These are phyloP conservation scores for Strix aluco DNA, from an alignment of 2,113 vertebrate species.

Conservation along the genomic window DNA sequence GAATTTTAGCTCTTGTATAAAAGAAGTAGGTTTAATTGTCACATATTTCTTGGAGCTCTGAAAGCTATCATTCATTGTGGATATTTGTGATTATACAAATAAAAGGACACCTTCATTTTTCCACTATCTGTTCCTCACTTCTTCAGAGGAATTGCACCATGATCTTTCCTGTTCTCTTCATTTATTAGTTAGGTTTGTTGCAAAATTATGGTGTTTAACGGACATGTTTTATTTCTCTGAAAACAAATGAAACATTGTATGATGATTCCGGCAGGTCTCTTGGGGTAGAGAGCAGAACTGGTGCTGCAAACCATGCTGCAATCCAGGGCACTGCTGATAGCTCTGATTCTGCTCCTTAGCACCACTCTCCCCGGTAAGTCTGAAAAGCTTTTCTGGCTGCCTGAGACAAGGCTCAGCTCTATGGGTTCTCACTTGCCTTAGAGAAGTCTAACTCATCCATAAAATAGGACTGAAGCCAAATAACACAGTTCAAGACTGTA, in stretches of 20 bases:
- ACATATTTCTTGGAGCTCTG: background rate
- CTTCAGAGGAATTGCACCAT: background rate
- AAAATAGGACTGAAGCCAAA: background rate
- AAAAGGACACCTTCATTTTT: background rate
- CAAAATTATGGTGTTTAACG: background rate
- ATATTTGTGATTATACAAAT: background rate
- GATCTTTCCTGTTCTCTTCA: background rate
- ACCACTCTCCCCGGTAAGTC: constrained; percentile 48
- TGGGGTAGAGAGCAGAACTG: background rate
- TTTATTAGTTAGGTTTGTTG: background rate
- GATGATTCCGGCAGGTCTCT: constrained; percentile 4
- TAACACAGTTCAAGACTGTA: background rate
- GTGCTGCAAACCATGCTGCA: constrained; percentile 53
- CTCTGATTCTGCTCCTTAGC: constrained; percentile 58
- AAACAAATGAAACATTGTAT: background rate
- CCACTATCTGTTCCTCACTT: background rate
- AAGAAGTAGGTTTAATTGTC: background rate
- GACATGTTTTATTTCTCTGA: background rate
- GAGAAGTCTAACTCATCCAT: background rate
- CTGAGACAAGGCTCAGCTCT: background rate
- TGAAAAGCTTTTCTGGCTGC: background rate
- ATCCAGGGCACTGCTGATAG: constrained; percentile 46
- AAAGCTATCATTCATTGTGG: background rate
- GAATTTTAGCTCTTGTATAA: background rate
- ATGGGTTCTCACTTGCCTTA: background rate